Conservation (phyloP, 1,140 invertebrate species). For the Reticulitermes speratus region DNA sequence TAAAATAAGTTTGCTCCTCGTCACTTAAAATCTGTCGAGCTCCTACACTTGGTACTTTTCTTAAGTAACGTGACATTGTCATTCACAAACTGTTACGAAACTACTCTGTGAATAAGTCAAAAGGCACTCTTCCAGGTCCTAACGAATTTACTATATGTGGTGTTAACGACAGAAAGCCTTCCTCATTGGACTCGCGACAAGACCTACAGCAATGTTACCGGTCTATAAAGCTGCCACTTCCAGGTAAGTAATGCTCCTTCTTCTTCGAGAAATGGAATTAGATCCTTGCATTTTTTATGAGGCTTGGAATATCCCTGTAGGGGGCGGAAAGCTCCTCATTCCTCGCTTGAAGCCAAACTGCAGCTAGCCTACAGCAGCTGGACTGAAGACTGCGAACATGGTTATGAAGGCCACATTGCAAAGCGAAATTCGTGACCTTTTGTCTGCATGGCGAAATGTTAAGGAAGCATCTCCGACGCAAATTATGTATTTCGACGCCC, state of each 20-base stretch:
- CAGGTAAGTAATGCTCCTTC: neutral
- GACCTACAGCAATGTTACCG: neutral
- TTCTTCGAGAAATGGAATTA: neutral
- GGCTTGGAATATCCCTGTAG: neutral
- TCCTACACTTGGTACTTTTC: too few relatives aligned
- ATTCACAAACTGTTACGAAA: too few relatives aligned
- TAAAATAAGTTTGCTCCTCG: too few relatives aligned
- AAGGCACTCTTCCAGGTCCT: neutral
- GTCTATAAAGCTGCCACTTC: neutral
- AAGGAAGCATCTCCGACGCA: neutral
- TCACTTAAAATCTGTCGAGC: too few relatives aligned
- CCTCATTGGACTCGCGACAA: neutral
- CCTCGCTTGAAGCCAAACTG: neutral
- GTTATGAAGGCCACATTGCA: neutral
- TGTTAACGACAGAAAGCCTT: neutral
- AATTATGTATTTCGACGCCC: neutral
- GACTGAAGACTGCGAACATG: neutral
- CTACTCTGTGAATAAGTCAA: neutral
- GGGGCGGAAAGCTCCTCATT: neutral
- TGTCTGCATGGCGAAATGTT: neutral
- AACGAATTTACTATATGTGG: neutral
- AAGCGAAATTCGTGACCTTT: neutral
- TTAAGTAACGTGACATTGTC: too few relatives aligned
- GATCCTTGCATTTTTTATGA: neutral
- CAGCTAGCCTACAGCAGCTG: neutral